A percentile compares a stretch with the other conserved stretches of the same genome.
Evolutionary conservation across 1,140 invertebrate genomes (phyloP).

Genomic region (Scylla paramamosain): DNA sequence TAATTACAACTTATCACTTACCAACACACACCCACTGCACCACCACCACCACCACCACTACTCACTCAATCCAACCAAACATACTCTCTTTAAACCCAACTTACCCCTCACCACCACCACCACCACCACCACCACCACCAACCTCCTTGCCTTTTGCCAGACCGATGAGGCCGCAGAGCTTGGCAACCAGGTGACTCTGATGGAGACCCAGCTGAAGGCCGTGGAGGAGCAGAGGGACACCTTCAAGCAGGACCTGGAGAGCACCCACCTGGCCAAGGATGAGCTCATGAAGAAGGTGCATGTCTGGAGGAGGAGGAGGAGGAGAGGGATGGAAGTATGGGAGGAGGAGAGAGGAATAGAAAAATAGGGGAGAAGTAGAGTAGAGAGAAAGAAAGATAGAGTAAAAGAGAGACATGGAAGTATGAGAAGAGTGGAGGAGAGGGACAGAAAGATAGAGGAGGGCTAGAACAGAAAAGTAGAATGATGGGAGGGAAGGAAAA

Average conservation of each 20-base stretch:
- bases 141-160: not conserved
- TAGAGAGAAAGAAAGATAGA: not conserved
- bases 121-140: too few relatives aligned
- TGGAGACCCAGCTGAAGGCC: conserved; percentile 90
- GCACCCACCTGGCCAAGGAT: conserved; percentile 83
- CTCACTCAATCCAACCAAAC: too few relatives aligned
- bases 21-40: too few relatives aligned
- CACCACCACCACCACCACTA: too few relatives aligned
- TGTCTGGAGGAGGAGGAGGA: not conserved
- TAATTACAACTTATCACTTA: too few relatives aligned
- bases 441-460: not conserved
- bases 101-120: too few relatives aligned
- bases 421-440: not conserved
- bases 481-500: not conserved
- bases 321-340: not conserved
- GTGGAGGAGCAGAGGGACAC: conserved; percentile 90
- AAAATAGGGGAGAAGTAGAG: not conserved
- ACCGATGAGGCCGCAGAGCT: conserved; percentile 70
- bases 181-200: conserved; percentile 83
- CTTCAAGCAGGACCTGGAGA: conserved; percentile 84
- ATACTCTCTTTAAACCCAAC: too few relatives aligned
- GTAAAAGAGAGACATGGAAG: not conserved
- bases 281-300: conserved; percentile 87
- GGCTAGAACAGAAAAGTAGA: not conserved
- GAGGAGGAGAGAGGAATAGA: not conserved